Conservation (phyloP, 1,140 invertebrate genomes). For the Antheraea mylitta region DNA sequence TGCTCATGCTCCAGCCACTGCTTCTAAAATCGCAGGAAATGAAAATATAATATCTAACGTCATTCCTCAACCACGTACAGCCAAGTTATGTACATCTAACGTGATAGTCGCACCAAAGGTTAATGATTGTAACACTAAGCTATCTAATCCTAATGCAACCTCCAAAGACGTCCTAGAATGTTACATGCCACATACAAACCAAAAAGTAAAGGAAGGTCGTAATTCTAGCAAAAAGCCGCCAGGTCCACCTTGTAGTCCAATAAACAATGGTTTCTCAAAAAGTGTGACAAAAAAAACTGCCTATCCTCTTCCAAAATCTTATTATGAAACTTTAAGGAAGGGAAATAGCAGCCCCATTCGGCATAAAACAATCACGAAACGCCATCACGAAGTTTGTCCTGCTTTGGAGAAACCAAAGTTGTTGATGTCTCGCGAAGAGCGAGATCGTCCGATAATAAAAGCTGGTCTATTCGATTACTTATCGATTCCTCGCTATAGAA, state of each 20-base stretch:
- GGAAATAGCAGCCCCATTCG: slow-evolving; percentile 21
- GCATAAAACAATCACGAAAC: slow-evolving; percentile 16
- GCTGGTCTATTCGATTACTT: slow-evolving; percentile 29
- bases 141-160: background rate
- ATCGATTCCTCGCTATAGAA: slow-evolving; percentile 29
- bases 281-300: slow-evolving; percentile 1
- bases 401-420: slow-evolving; percentile 21
- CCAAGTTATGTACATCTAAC: background rate
- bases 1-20: slow-evolving; percentile 36
- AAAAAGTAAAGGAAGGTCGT: too few relatives aligned
- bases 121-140: slow-evolving; percentile 23
- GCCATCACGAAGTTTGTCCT: slow-evolving; percentile 14
- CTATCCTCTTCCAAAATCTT: background rate
- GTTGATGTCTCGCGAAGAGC: slow-evolving; percentile 21
- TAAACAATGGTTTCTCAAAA: background rate
- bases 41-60: too few relatives aligned
- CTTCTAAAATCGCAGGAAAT: background rate
- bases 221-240: slow-evolving; percentile 6
- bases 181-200: too few relatives aligned
- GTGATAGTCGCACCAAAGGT: background rate
- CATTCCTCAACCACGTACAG: background rate
- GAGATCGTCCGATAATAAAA: slow-evolving; percentile 22
- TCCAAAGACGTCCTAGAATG: slow-evolving; percentile 16
- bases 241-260: background rate
- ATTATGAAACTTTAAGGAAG: slow-evolving; percentile 8